phyloP scores from a whole-genome alignment of 2,888 invertebrate species.

The Megamerina dolium region DNA sequence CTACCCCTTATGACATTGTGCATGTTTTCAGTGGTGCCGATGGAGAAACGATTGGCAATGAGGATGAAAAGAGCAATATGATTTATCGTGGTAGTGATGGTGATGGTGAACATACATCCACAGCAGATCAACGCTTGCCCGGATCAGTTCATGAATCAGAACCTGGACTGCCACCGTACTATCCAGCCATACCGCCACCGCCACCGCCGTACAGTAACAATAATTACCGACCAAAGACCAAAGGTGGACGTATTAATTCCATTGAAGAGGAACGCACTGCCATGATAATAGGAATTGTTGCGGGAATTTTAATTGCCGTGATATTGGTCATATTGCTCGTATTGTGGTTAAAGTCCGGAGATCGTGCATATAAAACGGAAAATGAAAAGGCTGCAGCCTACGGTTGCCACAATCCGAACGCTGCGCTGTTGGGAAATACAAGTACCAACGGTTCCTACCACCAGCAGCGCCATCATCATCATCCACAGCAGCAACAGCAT shows the following conservation, averaged over 20 bases:
- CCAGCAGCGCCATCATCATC: slow-evolving; percentile 47
- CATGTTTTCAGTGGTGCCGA: slow-evolving; percentile 23
- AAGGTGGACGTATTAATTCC: slow-evolving; percentile 56
- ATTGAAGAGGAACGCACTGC: slow-evolving; percentile 69
- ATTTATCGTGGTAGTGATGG: slow-evolving; percentile 18
- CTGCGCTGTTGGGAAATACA: slow-evolving; percentile 65
- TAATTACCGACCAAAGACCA: slow-evolving; percentile 44
- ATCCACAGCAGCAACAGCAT: slow-evolving; percentile 33
- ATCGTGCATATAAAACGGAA: slow-evolving; percentile 90
- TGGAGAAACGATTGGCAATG: slow-evolving; percentile 22
- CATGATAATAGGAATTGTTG: slow-evolving; percentile 81
- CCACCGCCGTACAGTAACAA: slow-evolving; percentile 41
- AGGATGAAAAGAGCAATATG: slow-evolving; percentile 26
- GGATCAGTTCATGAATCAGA: slow-evolving; percentile 29
- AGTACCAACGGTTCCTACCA: slow-evolving; percentile 52
- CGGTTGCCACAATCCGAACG: slow-evolving; percentile 65
- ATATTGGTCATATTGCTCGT: slow-evolving; percentile 85
- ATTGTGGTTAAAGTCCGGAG: slow-evolving; percentile 79
- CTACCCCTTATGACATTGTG: slow-evolving; percentile 40
- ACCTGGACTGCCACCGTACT: slow-evolving; percentile 31
- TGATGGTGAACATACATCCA: slow-evolving; percentile 25
- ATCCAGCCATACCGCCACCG: slow-evolving; percentile 36
- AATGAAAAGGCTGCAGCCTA: slow-evolving; percentile 67
- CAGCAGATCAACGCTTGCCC: slow-evolving; percentile 34
- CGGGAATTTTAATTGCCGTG: slow-evolving; percentile 83